Base-by-base conservation (phyloP, 2,797 vertebrate species). In the Anabas testudineus region DNA sequence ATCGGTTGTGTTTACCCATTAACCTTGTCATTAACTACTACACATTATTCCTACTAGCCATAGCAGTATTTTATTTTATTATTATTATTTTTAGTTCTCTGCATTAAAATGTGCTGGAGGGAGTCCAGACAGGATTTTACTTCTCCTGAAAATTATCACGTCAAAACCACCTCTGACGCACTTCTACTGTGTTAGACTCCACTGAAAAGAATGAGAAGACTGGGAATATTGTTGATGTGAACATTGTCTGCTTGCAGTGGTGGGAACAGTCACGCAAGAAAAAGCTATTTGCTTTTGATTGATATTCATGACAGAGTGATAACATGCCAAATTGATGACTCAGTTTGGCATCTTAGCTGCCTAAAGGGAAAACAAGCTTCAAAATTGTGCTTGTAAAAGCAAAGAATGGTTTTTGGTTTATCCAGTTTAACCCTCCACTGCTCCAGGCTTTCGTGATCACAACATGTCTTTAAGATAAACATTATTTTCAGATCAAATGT, bases 401-500 rank as follows among this genome's bases (percentile, higher is more conserved):
- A 32, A 32, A 32, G 1, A 32, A 32, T 32, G 7, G 7, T 32
- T 32, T 8, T 9, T 32, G 7, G 7, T 32, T 18, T 30, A 46
- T 53, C 24, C 1, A 12, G 1, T 24, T 13, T 19, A 47, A 62
- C 15, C n/a, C 41, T 56, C 36, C 46, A 59, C 8, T 6, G 3
- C 37, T n/a, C 34, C 4, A 5, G 34, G 19, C 39, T 53, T 54
- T 24, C 21, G 36, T 47, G 57, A 61, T 61, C 48, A 43, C 30
- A 52, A 43, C 30, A 52, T 26, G 30, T 32, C 52, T 56, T 63
- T 37, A 45, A 43, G 18, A 66, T 65, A 78, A 83, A 70, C 60
- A 67, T 1, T 13, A n/a, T 39, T 47, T 48, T 60, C 41, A 45
- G 53, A 63, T 83, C 21, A 64, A 67, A 67, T 76, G 26, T 71